A percentile compares a stretch with the other conserved stretches of the same genome.
phyloP scores from a whole-genome alignment of 1,140 invertebrate species.

The Stegodyphus dumicola region DNA sequence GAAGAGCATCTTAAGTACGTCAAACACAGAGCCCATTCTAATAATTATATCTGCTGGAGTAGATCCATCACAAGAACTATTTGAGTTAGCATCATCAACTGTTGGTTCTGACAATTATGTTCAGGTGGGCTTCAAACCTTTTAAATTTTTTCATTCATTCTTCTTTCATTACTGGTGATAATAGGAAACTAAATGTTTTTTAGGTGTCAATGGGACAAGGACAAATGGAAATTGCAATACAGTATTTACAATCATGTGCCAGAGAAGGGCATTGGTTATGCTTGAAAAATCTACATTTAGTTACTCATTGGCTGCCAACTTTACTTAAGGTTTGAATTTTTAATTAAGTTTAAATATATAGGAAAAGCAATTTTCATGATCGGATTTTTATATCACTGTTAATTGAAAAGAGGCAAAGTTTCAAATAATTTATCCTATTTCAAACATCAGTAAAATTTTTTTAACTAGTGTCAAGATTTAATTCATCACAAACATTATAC shows the following conservation, averaged over 20 bases:
- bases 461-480: too few relatives aligned
- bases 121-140: conserved; percentile 69
- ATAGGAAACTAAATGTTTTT: neutral
- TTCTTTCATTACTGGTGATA: neutral
- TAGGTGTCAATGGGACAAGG: conserved; percentile 82
- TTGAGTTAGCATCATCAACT: conserved; percentile 73
- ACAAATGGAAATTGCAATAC: conserved; percentile 75
- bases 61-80: conserved; percentile 85
- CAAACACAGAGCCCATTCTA: conserved; percentile 77
- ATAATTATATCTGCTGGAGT: conserved; percentile 80
- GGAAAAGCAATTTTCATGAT: too few relatives aligned
- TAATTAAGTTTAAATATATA: neutral
- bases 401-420: too few relatives aligned
- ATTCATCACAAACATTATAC: too few relatives aligned
- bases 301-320: conserved; percentile 79
- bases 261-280: conserved; percentile 80
- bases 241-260: conserved; percentile 72
- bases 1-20: conserved; percentile 72
- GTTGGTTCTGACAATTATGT: conserved; percentile 73
- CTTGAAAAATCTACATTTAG: conserved; percentile 90
- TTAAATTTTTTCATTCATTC: too few relatives aligned
- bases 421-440: too few relatives aligned
- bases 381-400: too few relatives aligned
- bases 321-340: conserved; percentile 74
- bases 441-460: too few relatives aligned